Evolutionary conservation across 2,888 invertebrate species (phyloP), one percentile per base, ranked within the genome.

Genomic region (Spodoptera littoralis): DNA sequence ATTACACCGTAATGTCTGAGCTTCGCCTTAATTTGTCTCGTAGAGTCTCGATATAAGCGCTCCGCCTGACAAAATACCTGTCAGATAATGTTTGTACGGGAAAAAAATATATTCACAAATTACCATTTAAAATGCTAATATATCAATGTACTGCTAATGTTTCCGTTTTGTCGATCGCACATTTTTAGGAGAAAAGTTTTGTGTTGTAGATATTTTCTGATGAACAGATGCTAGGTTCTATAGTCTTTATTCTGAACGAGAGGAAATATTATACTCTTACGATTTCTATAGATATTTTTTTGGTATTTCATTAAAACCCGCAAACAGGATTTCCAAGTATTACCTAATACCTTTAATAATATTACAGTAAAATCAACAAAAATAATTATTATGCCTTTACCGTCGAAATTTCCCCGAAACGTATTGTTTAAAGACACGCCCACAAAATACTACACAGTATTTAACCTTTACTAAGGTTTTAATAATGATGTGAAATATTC

Each of bases 1-100:
- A 88, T 88, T 87, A 86, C 81, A 65, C 68, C 66, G 70, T 71
- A 79, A 79, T 75, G 77, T 72, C 73, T 70, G 75, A 72, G 69
- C 73, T 76, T 71, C 71, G 76, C 81, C 80, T 79, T 83, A 80
- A 84, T 83, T 83, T 76, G 82, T 79, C 80, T 79, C 77, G 56
- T 64, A 67, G 66, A 71, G 78, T 79, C 80, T 81, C 82, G 80
- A 82, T 86, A 83, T 83, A 84, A 79, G 76, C 76, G 76, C 71
- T 48, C 62, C 70, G 76, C 64, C 77, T 85, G 81, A 86, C 82
- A 84, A 82, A 84, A 84, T 84, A 83, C 83, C 83, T 81, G 84
- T 80, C 82, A 81, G 83, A 81, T 84, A 79, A 82, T 79, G 79
- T 80, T 79, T 79, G 77, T 77, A 70, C 63, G 58, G 60, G 67